Evolutionary conservation across 2,113 vertebrate genomes (phyloP), one percentile per base, ranked within the genome.

Genomic region (Noturus placidus): DNA sequence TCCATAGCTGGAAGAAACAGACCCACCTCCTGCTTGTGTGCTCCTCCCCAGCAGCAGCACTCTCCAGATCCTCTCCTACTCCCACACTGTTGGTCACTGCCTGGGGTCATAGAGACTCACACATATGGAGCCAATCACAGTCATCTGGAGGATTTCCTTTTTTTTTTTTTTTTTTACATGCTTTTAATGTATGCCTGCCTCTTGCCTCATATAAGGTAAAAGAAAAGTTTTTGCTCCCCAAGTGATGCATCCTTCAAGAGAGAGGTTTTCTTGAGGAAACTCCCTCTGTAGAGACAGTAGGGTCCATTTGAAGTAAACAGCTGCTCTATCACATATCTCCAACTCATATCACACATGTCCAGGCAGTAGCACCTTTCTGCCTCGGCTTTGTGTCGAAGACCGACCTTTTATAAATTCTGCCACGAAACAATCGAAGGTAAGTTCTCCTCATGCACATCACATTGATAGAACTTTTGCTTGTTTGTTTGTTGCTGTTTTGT

Each of bases 171-270:
- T 93, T 46, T 92, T 82, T 82, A 25, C 90, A 91, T 92, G 93
- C 92, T 92, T 89, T 92, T 91, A 94, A 92, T 92, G 77, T 93
- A 74, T 91, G 94, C 93, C 96, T 95, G 79, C 92, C 96, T 95
- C 93, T 92, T 92, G 95, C 92, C 95, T 97, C 97, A 97, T 98
- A 99, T 96, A 98, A 97, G 97, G 97, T 96, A 97, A 97, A 95
- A 95, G 95, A 93, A 96, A 95, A 95, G 90, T 91, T 84, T 91
- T 89, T 83, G 84, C 86, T 92, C 86, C 78, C 81, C 86, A 89
- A 91, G 90, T 88, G 87, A 88, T 88, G 83, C 79, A 50, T 63
- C 86, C 92, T 93, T 94, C 94, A 93, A 94, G 95, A 95, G 94
- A 93, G 90, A 93, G 92, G 82, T 74, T 79, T 20, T 77, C 59